These are phyloP conservation scores for Hirtodrosophila duncani DNA, from an alignment of 2,888 invertebrate genomes.

Conservation along the genomic window DNA sequence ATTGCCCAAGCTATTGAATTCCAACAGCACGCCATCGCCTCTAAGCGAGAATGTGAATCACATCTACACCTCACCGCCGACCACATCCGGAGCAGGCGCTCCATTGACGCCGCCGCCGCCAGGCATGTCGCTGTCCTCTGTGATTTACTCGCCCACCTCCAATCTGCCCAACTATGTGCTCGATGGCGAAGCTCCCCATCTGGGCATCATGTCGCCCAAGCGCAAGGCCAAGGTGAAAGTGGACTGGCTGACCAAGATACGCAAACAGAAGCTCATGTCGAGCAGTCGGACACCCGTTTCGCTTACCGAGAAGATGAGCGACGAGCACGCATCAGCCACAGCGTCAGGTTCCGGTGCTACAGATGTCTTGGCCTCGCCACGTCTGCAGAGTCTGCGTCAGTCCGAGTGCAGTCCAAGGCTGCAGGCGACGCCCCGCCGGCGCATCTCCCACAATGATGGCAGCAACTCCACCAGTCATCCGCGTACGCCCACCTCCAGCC, in stretches of 20 bases:
- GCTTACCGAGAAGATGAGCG: conserved; percentile 68
- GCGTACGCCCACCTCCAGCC: conserved; percentile 75
- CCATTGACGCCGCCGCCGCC: conserved; percentile 32
- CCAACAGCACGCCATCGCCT: conserved; percentile 50
- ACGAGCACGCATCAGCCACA: no score
- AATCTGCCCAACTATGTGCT: conserved; percentile 88
- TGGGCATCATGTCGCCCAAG: conserved; percentile 83
- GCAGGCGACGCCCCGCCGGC: conserved; percentile 61
- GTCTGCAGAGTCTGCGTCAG: conserved; percentile 70
- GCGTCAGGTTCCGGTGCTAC: no score
- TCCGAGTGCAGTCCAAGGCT: conserved; percentile 69
- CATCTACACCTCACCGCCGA: conserved; percentile 59
- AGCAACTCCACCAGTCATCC: conserved; percentile 42
- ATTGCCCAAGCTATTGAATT: conserved; percentile 20
- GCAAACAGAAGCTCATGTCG: conserved; percentile 80
- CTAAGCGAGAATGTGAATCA: conserved; percentile 67
- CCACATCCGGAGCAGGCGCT: conserved; percentile 46
- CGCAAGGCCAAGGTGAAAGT: conserved; percentile 82
- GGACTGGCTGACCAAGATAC: conserved; percentile 86
- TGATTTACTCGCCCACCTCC: conserved; percentile 82
- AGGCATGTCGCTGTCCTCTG: conserved; percentile 44
- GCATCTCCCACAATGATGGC: conserved; percentile 65
- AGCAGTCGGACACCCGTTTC: conserved; percentile 55
- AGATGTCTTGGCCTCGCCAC: conserved; percentile 69
- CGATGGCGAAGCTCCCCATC: conserved; percentile 88